A percentile compares a stretch with the other conserved stretches of the same genome.
These are phyloP conservation scores for Pseudochirops cupreus DNA, from an alignment of 2,797 vertebrate species.

Conservation along the genomic window DNA sequence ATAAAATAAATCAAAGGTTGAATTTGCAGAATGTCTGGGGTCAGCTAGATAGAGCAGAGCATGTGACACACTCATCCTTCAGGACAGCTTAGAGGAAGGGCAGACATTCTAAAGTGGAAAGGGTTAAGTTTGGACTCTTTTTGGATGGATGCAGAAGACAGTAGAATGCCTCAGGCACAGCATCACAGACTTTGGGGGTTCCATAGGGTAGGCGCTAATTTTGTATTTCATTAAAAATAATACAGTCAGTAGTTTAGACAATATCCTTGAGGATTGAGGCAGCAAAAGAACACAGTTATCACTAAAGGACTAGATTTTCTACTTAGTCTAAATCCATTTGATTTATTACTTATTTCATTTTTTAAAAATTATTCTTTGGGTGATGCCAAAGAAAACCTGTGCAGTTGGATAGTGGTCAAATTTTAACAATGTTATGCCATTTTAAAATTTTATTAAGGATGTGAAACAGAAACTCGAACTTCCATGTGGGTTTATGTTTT, in stretches of 20 bases:
- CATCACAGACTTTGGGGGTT: not conserved
- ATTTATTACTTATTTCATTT: constrained; percentile 8
- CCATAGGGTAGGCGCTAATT: not conserved
- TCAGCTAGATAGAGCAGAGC: not conserved
- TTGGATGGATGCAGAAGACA: not conserved
- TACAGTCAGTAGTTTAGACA: not conserved
- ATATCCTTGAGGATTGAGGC: not conserved
- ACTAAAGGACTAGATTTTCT: not conserved
- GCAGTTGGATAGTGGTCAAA: not conserved
- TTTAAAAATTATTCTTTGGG: constrained; percentile 1
- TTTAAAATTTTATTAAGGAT: constrained; percentile 79
- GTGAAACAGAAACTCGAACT: constrained; percentile 86
- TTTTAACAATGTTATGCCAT: constrained; percentile 35
- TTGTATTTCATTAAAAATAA: not conserved
- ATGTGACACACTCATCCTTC: not conserved
- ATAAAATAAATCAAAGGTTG: not conserved
- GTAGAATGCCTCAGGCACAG: not conserved
- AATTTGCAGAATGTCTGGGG: not conserved
- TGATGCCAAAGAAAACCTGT: constrained; percentile 28
- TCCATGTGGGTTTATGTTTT: constrained; percentile 92
- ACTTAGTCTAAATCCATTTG: not conserved
- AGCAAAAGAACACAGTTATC: not conserved
- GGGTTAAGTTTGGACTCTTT: not conserved
- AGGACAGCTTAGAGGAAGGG: not conserved
- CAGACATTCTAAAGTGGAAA: not conserved